Percentiles rank a stretch among this genome's conserved stretches.
Conservation (phyloP, 2,797 vertebrate species). For the Vultur gryphus region DNA sequence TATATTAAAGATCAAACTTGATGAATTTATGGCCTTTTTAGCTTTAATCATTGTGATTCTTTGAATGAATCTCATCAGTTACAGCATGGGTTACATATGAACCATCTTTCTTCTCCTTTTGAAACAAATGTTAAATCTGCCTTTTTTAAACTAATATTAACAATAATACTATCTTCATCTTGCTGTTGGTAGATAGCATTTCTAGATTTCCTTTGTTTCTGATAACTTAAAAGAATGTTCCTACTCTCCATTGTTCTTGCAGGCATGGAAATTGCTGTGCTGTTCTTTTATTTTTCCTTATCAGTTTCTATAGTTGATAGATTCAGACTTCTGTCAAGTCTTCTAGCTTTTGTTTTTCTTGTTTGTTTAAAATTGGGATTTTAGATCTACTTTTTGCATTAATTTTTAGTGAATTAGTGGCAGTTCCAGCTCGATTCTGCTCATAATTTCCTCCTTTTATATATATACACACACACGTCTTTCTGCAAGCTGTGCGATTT, state of each 20-base stretch:
- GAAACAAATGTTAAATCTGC: not conserved
- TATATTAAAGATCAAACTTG: not conserved
- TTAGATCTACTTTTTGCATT: not conserved
- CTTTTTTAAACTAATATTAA: not conserved
- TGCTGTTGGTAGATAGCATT: not conserved
- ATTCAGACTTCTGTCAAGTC: not conserved
- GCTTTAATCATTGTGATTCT: not conserved
- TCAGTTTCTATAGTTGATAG: not conserved
- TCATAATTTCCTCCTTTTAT: not conserved
- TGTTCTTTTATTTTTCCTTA: not conserved
- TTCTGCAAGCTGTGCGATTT: not conserved
- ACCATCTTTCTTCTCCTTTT: not conserved
- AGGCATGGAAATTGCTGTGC: not conserved
- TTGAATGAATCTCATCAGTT: not conserved
- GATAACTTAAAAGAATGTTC: not conserved
- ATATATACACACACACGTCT: accelerated
- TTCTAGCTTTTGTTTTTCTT: not conserved
- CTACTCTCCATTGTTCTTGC: not conserved
- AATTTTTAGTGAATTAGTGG: not conserved
- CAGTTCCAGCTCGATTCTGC: not conserved
- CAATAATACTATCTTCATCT: not conserved
- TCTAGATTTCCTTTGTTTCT: not conserved
- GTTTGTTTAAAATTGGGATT: not conserved
- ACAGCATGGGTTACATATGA: not conserved
- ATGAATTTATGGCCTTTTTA: not conserved